Evolutionary conservation across 2,888 invertebrate species (phyloP).

Genomic region (Antitype chi): DNA sequence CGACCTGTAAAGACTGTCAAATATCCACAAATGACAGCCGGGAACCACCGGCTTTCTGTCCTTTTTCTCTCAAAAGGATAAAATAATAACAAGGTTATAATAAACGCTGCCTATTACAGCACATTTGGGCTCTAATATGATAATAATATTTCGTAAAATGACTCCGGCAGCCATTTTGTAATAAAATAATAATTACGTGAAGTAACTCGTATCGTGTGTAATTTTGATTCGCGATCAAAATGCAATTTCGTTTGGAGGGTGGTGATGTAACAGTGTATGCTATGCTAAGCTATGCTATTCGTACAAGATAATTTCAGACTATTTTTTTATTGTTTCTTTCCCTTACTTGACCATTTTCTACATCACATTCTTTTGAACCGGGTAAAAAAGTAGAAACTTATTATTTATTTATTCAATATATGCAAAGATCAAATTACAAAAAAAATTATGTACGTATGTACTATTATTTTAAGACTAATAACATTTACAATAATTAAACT

Average conservation of each 20-base stretch:
- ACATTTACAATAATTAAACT: no score
- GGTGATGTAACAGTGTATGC: background rate
- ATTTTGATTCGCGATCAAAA: conserved; percentile 68
- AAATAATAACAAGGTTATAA: conserved; percentile 34
- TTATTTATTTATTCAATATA: no score
- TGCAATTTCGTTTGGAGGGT: conserved; percentile 44
- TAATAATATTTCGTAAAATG: conserved; percentile 56
- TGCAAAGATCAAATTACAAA: no score
- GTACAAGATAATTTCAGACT: background rate
- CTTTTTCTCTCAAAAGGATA: background rate
- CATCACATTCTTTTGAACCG: no score
- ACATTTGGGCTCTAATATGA: conserved; percentile 58
- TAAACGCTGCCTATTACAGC: conserved; percentile 47
- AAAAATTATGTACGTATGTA: no score
- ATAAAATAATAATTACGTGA: conserved; percentile 64
- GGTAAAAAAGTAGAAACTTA: no score
- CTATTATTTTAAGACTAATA: no score
- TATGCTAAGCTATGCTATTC: background rate
- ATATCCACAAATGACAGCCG: no score
- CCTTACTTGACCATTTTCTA: no score
- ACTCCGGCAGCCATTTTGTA: conserved; percentile 57
- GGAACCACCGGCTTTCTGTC: background rate
- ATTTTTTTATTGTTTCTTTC: no score
- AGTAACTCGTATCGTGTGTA: conserved; percentile 53
- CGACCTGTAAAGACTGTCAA: no score